phyloP scores from a whole-genome alignment of 2,888 invertebrate genomes.

The Poecilus cupreus region DNA sequence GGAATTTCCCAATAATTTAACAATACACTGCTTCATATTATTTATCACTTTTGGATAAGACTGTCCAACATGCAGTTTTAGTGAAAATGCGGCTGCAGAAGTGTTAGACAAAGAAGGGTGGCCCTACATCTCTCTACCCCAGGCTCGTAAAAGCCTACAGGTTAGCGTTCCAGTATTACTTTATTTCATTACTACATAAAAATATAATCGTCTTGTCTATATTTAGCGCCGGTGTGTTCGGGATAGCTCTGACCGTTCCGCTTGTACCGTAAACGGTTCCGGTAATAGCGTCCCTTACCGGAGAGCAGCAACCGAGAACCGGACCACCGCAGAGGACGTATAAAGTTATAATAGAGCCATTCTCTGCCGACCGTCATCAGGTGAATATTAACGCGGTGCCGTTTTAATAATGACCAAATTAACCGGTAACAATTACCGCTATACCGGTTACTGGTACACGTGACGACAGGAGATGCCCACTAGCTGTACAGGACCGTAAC shows the following conservation, averaged over 20 bases:
- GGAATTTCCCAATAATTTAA: too few species aligned
- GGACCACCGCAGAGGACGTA: background rate
- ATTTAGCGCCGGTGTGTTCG: background rate
- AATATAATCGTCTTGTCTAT: background rate
- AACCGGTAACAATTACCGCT: slow-evolving; percentile 49
- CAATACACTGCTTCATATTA: too few species aligned
- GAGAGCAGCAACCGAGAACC: background rate
- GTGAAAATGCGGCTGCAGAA: too few species aligned
- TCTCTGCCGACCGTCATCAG: slow-evolving; percentile 44
- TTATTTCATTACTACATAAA: too few species aligned
- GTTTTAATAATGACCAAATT: slow-evolving; percentile 56
- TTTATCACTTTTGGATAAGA: too few species aligned
- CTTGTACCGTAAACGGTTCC: background rate
- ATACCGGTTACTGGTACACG: slow-evolving; percentile 41
- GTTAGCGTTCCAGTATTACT: too few species aligned
- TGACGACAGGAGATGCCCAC: slow-evolving; percentile 4
- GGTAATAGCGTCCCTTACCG: background rate
- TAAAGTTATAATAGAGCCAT: slow-evolving; percentile 42
- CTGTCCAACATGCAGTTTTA: too few species aligned
- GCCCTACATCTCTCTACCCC: too few species aligned
- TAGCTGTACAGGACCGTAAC: background rate
- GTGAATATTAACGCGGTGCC: slow-evolving; percentile 52
- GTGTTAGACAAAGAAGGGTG: too few species aligned
- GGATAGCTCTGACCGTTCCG: background rate
- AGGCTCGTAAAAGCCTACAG: too few species aligned